Evolutionary conservation across 2,113 vertebrate genomes (phyloP).

Genomic region (Pterophyllum scalare): DNA sequence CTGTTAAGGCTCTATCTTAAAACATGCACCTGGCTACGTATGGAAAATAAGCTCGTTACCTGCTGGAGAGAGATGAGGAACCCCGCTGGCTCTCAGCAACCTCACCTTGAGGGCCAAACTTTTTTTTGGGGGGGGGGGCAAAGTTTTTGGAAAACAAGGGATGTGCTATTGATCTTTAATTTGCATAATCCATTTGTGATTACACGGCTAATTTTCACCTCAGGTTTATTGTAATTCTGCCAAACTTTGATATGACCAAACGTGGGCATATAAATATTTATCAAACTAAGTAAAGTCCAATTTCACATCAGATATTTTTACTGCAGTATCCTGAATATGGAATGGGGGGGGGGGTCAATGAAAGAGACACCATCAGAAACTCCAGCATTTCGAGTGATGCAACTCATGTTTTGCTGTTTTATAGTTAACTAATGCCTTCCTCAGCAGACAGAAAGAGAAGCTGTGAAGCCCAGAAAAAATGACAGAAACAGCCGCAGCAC

Average conservation of each 20-base stretch:
- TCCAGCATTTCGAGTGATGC: not conserved
- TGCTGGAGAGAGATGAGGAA: slow-evolving; percentile 70
- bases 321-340: not conserved
- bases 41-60: slow-evolving; percentile 73
- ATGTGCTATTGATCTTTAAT: slow-evolving; percentile 76
- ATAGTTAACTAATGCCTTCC: slow-evolving; percentile 14
- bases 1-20: slow-evolving; percentile 81
- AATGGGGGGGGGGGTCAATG: not conserved
- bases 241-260: slow-evolving; percentile 69
- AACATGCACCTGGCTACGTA: slow-evolving; percentile 81
- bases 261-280: slow-evolving; percentile 45
- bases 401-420: slow-evolving; percentile 6
- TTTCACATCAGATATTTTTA: slow-evolving; percentile 39
- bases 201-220: slow-evolving; percentile 68
- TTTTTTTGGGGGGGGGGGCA: not conserved
- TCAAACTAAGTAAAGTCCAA: slow-evolving; percentile 40
- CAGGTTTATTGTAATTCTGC: slow-evolving; percentile 55
- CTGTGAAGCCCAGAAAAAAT: slow-evolving; percentile 2
- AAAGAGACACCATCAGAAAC: slow-evolving; percentile 9
- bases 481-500: not conserved
- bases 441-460: slow-evolving; percentile 10
- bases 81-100: slow-evolving; percentile 69
- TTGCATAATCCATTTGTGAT: slow-evolving; percentile 79
- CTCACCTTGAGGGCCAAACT: slow-evolving; percentile 72
- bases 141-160: slow-evolving; percentile 60